Conservation (phyloP, 2,797 vertebrate genomes). For the Lepidocolaptes lacrymiger region DNA sequence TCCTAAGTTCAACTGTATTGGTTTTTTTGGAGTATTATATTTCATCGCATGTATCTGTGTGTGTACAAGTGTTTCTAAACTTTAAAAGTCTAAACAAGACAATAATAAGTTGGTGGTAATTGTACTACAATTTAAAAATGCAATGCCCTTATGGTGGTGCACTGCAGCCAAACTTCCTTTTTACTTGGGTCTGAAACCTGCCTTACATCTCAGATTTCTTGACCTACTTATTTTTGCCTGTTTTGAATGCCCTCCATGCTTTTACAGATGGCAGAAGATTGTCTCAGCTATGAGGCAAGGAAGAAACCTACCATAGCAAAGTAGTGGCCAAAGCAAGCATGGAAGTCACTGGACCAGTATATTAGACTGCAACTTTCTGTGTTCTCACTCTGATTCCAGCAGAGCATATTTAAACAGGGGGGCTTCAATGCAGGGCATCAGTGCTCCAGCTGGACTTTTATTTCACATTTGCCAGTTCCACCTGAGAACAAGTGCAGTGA, state of each 20-base stretch:
- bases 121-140: neutral
- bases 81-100: neutral
- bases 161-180: neutral
- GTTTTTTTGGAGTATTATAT: neutral
- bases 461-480: neutral
- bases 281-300: neutral
- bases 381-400: neutral
- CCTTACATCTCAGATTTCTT: neutral
- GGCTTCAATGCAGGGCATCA: neutral
- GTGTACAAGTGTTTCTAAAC: neutral
- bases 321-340: neutral
- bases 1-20: neutral
- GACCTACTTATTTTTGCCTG: neutral
- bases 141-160: neutral
- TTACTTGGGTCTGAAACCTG: neutral
- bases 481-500: neutral
- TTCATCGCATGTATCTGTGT: neutral
- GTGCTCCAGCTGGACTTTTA: neutral
- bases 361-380: neutral
- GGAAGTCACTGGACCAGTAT: neutral
- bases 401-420: neutral
- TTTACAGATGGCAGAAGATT: neutral
- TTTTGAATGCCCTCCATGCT: neutral
- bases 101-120: neutral
- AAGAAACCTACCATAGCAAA: neutral